Percentiles rank a stretch among this genome's conserved stretches.
Conservation (phyloP, 1,140 invertebrate genomes). For the Bombus pyrosoma region DNA sequence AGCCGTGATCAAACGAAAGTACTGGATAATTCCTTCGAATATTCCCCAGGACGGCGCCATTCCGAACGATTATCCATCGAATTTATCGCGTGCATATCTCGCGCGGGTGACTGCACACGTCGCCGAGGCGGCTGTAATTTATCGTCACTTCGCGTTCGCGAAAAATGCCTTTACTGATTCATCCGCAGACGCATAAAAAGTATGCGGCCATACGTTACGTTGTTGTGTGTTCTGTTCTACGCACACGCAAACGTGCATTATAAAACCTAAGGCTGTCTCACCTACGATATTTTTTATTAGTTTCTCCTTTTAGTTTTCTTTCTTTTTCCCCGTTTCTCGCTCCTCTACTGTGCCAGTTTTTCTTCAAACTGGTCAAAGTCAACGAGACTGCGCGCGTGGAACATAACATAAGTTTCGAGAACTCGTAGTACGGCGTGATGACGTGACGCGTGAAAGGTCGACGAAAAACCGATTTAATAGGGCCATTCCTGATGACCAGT, state of each 20-base stretch:
- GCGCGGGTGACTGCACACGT: slow-evolving; percentile 32
- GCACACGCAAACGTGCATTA: slow-evolving; percentile 35
- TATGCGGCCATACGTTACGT: slow-evolving; percentile 63
- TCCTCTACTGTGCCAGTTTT: background rate
- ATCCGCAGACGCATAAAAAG: slow-evolving; percentile 66
- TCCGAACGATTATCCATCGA: slow-evolving; percentile 57
- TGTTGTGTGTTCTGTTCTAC: slow-evolving; percentile 45
- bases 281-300: background rate
- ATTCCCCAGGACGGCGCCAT: background rate
- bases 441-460: background rate
- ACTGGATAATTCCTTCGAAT: slow-evolving; percentile 15
- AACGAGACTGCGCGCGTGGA: background rate
- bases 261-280: slow-evolving; percentile 24
- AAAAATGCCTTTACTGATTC: slow-evolving; percentile 70
- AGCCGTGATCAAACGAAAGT: slow-evolving; percentile 12
- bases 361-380: background rate
- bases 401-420: slow-evolving; percentile 34
- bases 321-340: background rate
- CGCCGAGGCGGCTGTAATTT: slow-evolving; percentile 58
- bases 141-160: slow-evolving; percentile 64
- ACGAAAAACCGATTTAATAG: background rate
- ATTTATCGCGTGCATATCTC: slow-evolving; percentile 62
- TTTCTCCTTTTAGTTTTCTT: background rate
- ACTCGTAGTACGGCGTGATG: slow-evolving; percentile 25
- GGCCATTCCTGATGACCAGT: no score